Base-by-base conservation (phyloP, 1,140 invertebrate genomes). In the Zaprionus tsacasi region DNA sequence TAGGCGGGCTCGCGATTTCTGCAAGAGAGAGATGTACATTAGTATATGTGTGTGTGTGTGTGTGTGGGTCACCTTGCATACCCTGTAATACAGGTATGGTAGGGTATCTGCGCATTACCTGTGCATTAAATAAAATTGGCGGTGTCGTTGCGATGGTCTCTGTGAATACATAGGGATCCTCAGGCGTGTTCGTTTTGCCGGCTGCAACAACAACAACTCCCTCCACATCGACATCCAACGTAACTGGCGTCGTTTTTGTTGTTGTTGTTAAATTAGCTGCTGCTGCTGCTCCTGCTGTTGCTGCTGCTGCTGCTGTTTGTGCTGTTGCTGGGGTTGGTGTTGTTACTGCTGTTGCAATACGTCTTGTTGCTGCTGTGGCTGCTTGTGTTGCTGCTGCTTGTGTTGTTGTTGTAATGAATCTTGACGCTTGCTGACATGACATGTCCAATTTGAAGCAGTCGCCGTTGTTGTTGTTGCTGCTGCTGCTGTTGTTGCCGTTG, bases 81-180 rank as follows among this genome's bases (percentile, higher is more conserved):
- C 45, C 45, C 45, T 50, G 10, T 12, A 50, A 48, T 3, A 43
- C 40, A 15, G 13, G 7, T 6, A 13, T 6, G 7, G n/a, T 30
- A 30, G n/a, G 15, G 15, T 54, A 27, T 30, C 1, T 2, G 27
- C 27, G 21, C 2, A 6, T 54, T 75, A 90, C 91, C 91, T 92
- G 92, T 81, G 91, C 82, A 90, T 92, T 92, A 78, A 92, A 92
- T 88, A 92, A 81, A 80, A 86, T 81, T 74, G 91, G 88, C 64
- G 92, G 85, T 75, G 91, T 80, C 60, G 87, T 79, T 88, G 91
- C 76, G 79, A 90, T 77, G 66, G 92, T 88, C 79, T 92, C 92
- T 81, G 92, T 92, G 75, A 92, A 92, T 60, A 91, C 92, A 91
- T 92, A 92, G 57, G 92, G 92, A 92, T 92, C 92, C 81, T 92